Percentiles rank a stretch among this genome's conserved stretches.
Conservation (phyloP, 1,140 invertebrate genomes). For the Drosophila grimshawi region DNA sequence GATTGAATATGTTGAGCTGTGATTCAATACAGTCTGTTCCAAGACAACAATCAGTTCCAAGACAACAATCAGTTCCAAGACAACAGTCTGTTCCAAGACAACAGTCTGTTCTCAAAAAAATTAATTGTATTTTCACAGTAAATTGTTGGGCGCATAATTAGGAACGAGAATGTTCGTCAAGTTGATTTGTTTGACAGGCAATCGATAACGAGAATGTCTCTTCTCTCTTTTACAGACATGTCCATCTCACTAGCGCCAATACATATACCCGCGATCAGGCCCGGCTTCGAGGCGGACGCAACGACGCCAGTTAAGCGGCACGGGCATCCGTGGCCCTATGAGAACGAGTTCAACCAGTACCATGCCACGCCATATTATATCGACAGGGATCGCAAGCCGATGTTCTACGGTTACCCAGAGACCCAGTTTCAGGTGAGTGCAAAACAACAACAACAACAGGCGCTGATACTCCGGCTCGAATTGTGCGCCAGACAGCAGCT, state of each 20-base stretch:
- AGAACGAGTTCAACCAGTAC: conserved; percentile 82
- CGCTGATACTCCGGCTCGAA: conserved; percentile 9
- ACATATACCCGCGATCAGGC: conserved; percentile 84
- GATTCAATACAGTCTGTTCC: too few relatives aligned
- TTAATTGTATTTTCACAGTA: neutral
- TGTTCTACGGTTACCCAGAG: conserved; percentile 83
- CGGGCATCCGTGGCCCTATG: conserved; percentile 82
- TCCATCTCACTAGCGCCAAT: conserved; percentile 83
- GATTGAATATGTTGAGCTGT: too few relatives aligned
- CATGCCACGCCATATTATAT: conserved; percentile 79
- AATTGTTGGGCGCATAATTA: neutral
- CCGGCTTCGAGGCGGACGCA: conserved; percentile 81
- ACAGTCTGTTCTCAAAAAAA: too few relatives aligned
- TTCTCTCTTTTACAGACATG: conserved; percentile 66
- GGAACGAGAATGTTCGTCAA: neutral
- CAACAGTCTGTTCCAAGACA: too few relatives aligned
- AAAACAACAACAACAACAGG: conserved; percentile 14
- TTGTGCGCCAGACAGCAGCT: conserved; percentile 5
- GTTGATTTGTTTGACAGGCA: neutral
- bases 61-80: too few relatives aligned
- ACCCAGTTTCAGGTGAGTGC: conserved; percentile 83
- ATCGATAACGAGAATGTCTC: neutral
- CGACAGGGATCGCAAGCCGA: conserved; percentile 82
- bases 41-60: too few relatives aligned
- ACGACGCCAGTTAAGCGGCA: conserved; percentile 81